These are phyloP conservation scores for Apteryx mantelli DNA, from an alignment of 2,113 vertebrate genomes.

Conservation along the genomic window DNA sequence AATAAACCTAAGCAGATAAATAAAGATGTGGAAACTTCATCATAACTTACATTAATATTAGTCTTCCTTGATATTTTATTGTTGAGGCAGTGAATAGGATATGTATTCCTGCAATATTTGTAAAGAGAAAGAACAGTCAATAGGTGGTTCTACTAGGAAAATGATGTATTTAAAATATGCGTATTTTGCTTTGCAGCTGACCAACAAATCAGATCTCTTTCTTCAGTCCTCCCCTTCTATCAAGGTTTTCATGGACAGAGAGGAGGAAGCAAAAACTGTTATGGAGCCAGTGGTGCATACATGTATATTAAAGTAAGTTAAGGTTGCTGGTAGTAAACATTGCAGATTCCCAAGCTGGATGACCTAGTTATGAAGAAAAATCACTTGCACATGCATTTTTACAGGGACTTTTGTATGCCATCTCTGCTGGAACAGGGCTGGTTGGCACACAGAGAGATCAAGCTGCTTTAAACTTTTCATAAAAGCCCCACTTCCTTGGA, in stretches of 20 bases:
- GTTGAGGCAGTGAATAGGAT: not conserved
- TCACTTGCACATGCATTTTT: not conserved
- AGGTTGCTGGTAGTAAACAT: not conserved
- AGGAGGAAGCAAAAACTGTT: conserved; percentile 90
- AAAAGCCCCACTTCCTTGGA: not conserved
- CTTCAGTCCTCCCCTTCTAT: conserved; percentile 80
- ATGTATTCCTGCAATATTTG: not conserved
- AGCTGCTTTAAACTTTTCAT: not conserved
- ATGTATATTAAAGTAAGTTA: conserved; percentile 83
- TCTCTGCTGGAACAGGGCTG: not conserved
- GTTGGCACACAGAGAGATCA: not conserved
- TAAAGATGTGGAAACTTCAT: not conserved
- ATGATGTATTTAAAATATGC: accelerated
- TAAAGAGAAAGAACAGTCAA: not conserved
- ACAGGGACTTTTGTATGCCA: not conserved
- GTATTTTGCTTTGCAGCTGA: conserved; percentile 78
- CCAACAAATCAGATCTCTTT: conserved; percentile 85
- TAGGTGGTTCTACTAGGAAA: not conserved
- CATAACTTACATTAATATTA: not conserved
- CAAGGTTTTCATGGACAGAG: conserved; percentile 80
- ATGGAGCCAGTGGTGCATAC: conserved; percentile 78
- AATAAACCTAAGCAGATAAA: not conserved
- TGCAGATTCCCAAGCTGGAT: not conserved
- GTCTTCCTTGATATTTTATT: not conserved
- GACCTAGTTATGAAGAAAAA: not conserved